Evolutionary conservation across 2,888 invertebrate species (phyloP), one percentile per base, ranked within the genome.

Genomic region (Parnassius glacialis): DNA sequence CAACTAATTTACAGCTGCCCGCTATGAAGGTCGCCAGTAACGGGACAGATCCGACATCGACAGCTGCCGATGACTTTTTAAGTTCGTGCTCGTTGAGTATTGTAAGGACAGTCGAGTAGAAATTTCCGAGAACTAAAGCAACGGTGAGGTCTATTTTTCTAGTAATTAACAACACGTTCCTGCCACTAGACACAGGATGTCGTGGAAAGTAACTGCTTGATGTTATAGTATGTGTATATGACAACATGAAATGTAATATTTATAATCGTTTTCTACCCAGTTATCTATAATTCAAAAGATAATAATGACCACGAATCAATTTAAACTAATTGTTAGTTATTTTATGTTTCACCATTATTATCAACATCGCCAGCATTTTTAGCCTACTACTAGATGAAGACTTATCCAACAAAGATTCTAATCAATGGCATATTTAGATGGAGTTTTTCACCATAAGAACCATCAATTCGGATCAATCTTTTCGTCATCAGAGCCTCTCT

Each of bases 121-220:
- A 55, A 52, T 56, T 74, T 71, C 76, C 68, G 56, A 68, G 74
- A 74, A 72, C 48, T 53, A 67, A 74, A 68, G 65, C 54, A 67
- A 61, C 67, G 65, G 68, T 64, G 65, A 63, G 63, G 68, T 67
- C 69, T 61, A 69, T 69, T 70, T 72, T 73, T 73, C 74, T 70
- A 64, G 69, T 69, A 70, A 71, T 73, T 68, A 68, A 64, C 64
- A 56, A 53, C 51, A 54, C 45, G 12, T 13, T 45, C 64, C 44
- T 13, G 25, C n/a, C 44, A 10, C 41, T 52, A 41, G 51, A 43
- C 64, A 57, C 64, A 57, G 59, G 60, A 64, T 64, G 64, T 62
- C 62, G 62, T 59, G 59, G 62, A 59, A 63, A 55, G 59, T 63
- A 59, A 63, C 58, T 47, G 62, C 50, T 12, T 11, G 42, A 25